Conservation (phyloP, 30 jellyfish, hydroid and myxozoan species). For the Chrysaora quinquecirrha region DNA sequence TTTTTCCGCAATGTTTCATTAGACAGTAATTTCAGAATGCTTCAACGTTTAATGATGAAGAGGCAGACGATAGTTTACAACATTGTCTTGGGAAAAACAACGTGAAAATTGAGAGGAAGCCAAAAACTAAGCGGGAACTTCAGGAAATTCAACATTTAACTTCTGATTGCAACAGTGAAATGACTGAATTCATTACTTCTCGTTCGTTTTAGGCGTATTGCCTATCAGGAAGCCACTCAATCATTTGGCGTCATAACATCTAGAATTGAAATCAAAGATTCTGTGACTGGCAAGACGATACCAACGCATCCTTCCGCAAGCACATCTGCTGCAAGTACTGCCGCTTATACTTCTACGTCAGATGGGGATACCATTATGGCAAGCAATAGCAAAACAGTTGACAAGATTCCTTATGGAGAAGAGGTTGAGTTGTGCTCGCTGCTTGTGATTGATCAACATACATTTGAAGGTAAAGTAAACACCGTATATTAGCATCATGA, state of each 20-base stretch:
- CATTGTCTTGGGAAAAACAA: too few species aligned
- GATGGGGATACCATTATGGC: slow-evolving; percentile 61
- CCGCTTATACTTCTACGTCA: slow-evolving; percentile 69
- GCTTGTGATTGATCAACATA: slow-evolving; percentile 89
- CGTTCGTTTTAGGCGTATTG: slow-evolving; percentile 75
- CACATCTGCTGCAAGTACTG: slow-evolving; percentile 72
- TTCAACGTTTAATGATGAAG: too few species aligned
- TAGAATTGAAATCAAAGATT: slow-evolving; percentile 80
- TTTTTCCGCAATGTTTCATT: too few species aligned
- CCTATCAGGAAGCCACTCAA: slow-evolving; percentile 96
- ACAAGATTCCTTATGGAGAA: slow-evolving; percentile 72
- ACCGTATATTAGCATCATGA: too few species aligned
- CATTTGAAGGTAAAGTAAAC: slow-evolving; percentile 86
- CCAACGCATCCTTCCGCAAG: slow-evolving; percentile 94
- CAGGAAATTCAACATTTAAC: too few species aligned
- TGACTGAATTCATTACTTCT: too few species aligned
- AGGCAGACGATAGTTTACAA: too few species aligned
- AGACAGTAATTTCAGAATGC: too few species aligned
- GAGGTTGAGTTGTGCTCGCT: slow-evolving; percentile 85
- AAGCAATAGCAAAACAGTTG: slow-evolving; percentile 76
- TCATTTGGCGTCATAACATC: slow-evolving; percentile 91
- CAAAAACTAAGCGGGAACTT: too few species aligned
- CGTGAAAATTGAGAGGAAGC: too few species aligned
- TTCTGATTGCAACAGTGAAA: too few species aligned
- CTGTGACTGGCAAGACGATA: slow-evolving; percentile 71